A percentile compares a stretch with the other conserved stretches of the same genome.
These are phyloP conservation scores for Tragelaphus buxtoni DNA, from an alignment of 2,113 vertebrate species.

Conservation along the genomic window DNA sequence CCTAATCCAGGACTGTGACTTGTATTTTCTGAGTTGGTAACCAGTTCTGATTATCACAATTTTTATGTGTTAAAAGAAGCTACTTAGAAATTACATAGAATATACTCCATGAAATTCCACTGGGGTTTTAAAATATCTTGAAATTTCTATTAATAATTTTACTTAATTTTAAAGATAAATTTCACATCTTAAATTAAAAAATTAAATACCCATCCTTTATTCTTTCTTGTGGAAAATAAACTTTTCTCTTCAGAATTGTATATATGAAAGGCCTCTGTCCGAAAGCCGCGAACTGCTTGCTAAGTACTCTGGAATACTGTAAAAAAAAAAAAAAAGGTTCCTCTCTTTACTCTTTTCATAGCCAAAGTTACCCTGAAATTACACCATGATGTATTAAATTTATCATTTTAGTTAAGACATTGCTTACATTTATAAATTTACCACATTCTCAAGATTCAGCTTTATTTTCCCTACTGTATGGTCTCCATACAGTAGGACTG, in stretches of 20 bases:
- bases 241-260: neutral
- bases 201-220: slow-evolving; percentile 48
- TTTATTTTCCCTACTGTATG: neutral
- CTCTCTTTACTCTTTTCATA: slow-evolving; percentile 45
- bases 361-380: slow-evolving; percentile 1
- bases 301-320: slow-evolving; percentile 46
- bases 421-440: slow-evolving; percentile 4
- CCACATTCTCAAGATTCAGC: neutral
- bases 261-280: neutral
- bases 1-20: neutral
- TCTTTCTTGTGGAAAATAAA: rapidly evolving
- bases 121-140: neutral
- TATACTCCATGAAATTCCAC: neutral
- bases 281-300: slow-evolving; percentile 42
- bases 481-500: neutral
- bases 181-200: slow-evolving; percentile 16
- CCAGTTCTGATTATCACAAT: neutral
- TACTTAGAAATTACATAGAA: neutral
- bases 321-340: slow-evolving; percentile 22
- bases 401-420: slow-evolving; percentile 14
- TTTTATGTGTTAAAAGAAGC: neutral
- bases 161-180: neutral
- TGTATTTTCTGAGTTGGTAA: slow-evolving; percentile 1
- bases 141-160: neutral
- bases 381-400: neutral